Percentiles rank a stretch among this genome's conserved stretches.
Evolutionary conservation across 2,113 vertebrate genomes (phyloP).

Genomic region (Ailurus styani): DNA sequence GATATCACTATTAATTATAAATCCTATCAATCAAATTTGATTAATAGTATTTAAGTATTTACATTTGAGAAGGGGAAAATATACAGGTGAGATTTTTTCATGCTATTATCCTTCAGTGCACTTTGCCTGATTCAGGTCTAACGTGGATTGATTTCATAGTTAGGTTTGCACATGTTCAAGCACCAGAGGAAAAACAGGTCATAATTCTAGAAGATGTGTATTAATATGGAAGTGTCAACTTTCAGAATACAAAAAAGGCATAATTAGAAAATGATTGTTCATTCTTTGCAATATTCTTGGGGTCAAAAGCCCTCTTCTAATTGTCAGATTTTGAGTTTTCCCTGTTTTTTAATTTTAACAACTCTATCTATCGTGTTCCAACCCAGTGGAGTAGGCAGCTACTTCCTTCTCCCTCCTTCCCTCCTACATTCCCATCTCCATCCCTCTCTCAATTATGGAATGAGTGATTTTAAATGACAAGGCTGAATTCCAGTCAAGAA

Average conservation of each 20-base stretch:
- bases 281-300: neutral
- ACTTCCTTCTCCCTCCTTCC: neutral
- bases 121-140: constrained; percentile 53
- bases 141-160: constrained; percentile 40
- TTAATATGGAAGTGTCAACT: constrained; percentile 5
- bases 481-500: constrained; percentile 4
- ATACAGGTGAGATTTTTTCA: constrained; percentile 41
- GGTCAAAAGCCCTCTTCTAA: neutral
- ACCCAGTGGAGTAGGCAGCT: neutral
- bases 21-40: constrained; percentile 41
- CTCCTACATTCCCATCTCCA: neutral
- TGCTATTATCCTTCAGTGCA: constrained; percentile 12
- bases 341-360: constrained; percentile 27
- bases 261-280: neutral
- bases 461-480: neutral
- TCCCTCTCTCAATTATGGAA: neutral
- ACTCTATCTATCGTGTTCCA: neutral
- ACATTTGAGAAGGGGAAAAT: constrained; percentile 45
- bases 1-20: constrained; percentile 46
- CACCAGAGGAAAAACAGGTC: constrained; percentile 28
- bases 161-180: constrained; percentile 47
- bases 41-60: constrained; percentile 2
- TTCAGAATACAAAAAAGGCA: constrained; percentile 39
- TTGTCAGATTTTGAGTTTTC: neutral
- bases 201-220: neutral